Base-by-base conservation (phyloP, 1,140 invertebrate species). In the Drosophila mayri region DNA sequence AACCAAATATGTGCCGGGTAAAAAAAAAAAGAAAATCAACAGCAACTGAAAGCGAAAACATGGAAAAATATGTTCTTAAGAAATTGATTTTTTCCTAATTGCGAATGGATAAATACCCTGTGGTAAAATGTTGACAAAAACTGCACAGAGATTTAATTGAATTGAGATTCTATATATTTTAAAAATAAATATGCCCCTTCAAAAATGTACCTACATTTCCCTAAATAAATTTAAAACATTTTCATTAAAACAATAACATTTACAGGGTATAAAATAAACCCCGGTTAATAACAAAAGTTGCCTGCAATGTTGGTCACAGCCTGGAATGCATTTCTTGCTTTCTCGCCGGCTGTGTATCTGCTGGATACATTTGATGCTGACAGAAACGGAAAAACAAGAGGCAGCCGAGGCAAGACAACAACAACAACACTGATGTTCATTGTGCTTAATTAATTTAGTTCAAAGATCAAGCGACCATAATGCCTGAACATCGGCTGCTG, bases 391-490 rank as follows among this genome's bases (percentile, higher is more conserved):
- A 55, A 55, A 55, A 55, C 61, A 79, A 54, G 46, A 28, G 25
- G 46, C 22, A 47, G 44, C 12, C 2, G 7, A 30, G 14, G 6
- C 11, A 50, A 18, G 35, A 28, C 40, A n/a, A 37, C 60, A 76
- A 37, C 60, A 76, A n/a, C 22, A 57, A n/a, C 49, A 78, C 90
- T 91, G 87, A 71, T 76, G 86, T 90, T 91, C 90, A 91, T 92
- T 91, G 90, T 91, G 80, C 86, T 91, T 92, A 92, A 92, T 92
- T 91, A 92, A 91, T 92, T 92, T 85, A 88, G 90, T 91, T 92
- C 90, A 91, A 87, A 91, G 90, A 91, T 91, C 90, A 91, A 87
- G 85, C 84, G 84, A 61, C 67, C 67, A 72, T 72, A 72, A 60
- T 72, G 68, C 54, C 54, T 60, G 66, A 73, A 59, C 67, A 72